Evolutionary conservation across 2,888 invertebrate genomes (phyloP).

Genomic region (Drosophila affinis): DNA sequence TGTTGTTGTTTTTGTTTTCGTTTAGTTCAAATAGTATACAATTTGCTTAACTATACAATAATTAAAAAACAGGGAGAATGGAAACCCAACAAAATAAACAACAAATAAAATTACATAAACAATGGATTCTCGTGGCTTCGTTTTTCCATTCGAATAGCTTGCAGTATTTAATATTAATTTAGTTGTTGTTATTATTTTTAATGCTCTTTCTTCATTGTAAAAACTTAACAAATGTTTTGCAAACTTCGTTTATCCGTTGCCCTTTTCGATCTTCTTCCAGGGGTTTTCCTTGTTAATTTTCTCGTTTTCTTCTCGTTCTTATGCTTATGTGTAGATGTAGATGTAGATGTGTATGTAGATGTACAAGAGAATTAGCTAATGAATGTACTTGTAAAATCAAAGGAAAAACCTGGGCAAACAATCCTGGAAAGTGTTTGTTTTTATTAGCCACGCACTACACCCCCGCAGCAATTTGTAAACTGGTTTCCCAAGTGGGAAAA

Average conservation of each 20-base stretch:
- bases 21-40: slow-evolving; percentile 75
- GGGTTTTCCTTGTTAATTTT: slow-evolving; percentile 11
- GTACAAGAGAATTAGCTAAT: slow-evolving; percentile 67
- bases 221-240: slow-evolving; percentile 76
- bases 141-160: slow-evolving; percentile 38
- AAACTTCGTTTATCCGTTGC: slow-evolving; percentile 64
- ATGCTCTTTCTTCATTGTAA: slow-evolving; percentile 69
- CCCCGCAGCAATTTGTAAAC: slow-evolving; percentile 31
- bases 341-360: slow-evolving; percentile 41
- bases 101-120: slow-evolving; percentile 43
- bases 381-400: slow-evolving; percentile 42
- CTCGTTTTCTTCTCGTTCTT: slow-evolving; percentile 26
- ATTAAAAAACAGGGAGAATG: slow-evolving; percentile 61
- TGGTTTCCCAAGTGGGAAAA: slow-evolving; percentile 14
- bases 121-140: slow-evolving; percentile 32
- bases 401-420: slow-evolving; percentile 25
- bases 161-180: slow-evolving; percentile 47
- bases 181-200: slow-evolving; percentile 57
- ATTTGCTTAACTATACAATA: slow-evolving; percentile 74
- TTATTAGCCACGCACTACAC: slow-evolving; percentile 9
- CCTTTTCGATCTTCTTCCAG: slow-evolving; percentile 33
- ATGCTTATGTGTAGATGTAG: slow-evolving; percentile 37
- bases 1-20: slow-evolving; percentile 18
- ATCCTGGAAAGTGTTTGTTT: slow-evolving; percentile 22
- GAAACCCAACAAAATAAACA: not conserved